phyloP scores from a whole-genome alignment of 2,888 invertebrate genomes.

The Epinotia demarniana region DNA sequence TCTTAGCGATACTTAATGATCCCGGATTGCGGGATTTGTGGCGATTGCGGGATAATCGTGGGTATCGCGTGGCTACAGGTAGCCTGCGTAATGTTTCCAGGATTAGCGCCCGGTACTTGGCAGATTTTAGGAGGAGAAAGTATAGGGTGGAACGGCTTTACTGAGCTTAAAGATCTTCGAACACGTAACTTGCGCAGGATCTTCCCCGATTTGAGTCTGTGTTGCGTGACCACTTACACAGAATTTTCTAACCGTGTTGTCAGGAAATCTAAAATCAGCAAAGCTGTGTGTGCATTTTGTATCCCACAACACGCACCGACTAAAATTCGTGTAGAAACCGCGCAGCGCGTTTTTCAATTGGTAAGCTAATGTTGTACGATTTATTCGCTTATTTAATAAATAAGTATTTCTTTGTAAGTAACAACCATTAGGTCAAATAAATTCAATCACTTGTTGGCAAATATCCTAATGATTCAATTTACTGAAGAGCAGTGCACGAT shows the following conservation, averaged over 20 bases:
- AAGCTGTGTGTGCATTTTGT: too few species aligned
- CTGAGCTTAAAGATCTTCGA: neutral
- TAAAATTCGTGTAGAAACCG: too few species aligned
- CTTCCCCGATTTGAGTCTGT: neutral
- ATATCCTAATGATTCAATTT: too few species aligned
- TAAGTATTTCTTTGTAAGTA: too few species aligned
- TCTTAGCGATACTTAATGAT: slow-evolving; percentile 84
- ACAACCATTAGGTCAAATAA: too few species aligned
- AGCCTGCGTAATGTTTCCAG: slow-evolving; percentile 43
- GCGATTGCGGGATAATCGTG: slow-evolving; percentile 71
- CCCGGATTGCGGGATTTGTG: slow-evolving; percentile 80
- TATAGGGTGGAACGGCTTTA: slow-evolving; percentile 4
- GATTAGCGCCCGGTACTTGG: slow-evolving; percentile 32
- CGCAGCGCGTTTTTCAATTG: too few species aligned
- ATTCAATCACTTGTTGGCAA: too few species aligned
- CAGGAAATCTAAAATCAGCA: neutral
- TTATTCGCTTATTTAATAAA: too few species aligned
- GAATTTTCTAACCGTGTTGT: neutral
- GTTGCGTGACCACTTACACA: neutral
- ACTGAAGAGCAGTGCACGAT: too few species aligned
- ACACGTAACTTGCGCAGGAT: neutral
- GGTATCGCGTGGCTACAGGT: slow-evolving; percentile 71
- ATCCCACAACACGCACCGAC: too few species aligned
- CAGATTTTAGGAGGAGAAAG: slow-evolving; percentile 20
- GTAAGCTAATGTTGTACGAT: too few species aligned